A percentile compares a stretch with the other conserved stretches of the same genome.
Conservation (phyloP, 2,797 vertebrate genomes). For the Myioborus melanocephalus region DNA sequence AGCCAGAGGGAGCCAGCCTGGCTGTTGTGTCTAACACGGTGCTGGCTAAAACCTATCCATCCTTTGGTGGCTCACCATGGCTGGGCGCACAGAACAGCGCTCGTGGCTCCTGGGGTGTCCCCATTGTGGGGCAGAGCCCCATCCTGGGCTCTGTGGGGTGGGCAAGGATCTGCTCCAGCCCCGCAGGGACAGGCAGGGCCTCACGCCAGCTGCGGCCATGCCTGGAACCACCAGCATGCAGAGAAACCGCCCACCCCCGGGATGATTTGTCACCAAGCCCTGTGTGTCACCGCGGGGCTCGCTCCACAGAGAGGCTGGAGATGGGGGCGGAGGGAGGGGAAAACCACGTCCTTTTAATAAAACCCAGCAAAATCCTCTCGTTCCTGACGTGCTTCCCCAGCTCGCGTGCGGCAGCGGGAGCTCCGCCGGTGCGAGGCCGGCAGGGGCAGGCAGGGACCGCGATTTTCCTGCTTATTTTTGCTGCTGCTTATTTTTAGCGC, state of each 20-base stretch:
- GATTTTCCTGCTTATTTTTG: constrained; percentile 12
- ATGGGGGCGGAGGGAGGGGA: background rate
- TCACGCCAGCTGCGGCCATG: background rate
- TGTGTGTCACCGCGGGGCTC: background rate
- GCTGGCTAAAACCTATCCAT: background rate
- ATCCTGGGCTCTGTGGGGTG: background rate
- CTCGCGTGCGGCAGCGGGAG: background rate
- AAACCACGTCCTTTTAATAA: background rate
- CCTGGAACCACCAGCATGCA: background rate
- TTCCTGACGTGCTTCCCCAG: background rate
- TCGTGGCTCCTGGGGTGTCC: background rate
- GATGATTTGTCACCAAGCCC: background rate
- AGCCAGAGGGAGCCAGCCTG: background rate
- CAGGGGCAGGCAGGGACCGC: background rate
- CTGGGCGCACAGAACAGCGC: background rate
- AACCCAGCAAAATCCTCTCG: background rate
- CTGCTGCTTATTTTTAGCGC: constrained; percentile 45
- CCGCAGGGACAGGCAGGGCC: background rate
- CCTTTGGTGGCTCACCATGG: background rate
- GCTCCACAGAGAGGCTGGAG: background rate
- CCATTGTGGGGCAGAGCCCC: fast-evolving
- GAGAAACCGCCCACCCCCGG: background rate
- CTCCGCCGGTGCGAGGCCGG: background rate
- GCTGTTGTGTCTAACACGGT: fast-evolving
- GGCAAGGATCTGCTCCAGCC: background rate